Percentiles rank a stretch among this genome's conserved stretches.
These are phyloP conservation scores for Trichopria drosophilae DNA, from an alignment of 2,888 invertebrate genomes.

Conservation along the genomic window DNA sequence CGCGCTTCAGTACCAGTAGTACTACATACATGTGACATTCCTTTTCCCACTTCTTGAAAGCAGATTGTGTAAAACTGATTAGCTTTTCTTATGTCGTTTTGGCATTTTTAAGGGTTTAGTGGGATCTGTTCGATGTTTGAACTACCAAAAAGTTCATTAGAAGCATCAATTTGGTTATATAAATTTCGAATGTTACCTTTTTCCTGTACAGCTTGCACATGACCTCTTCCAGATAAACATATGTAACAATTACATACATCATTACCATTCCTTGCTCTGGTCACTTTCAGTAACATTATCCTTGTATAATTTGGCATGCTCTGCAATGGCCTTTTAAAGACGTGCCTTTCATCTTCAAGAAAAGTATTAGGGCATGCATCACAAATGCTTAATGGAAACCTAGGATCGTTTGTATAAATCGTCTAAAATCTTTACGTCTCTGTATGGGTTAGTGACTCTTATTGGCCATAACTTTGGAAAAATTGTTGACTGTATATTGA, in stretches of 20 bases:
- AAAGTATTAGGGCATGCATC: not conserved
- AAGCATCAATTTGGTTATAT: constrained; percentile 7
- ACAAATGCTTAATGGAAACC: not conserved
- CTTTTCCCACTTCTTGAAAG: constrained; percentile 11
- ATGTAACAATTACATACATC: not conserved
- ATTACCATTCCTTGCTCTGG: not conserved
- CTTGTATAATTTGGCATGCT: constrained; percentile 9
- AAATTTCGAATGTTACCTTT: constrained; percentile 1
- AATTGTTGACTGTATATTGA: constrained; percentile 25
- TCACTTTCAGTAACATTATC: not conserved
- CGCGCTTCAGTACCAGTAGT: not conserved
- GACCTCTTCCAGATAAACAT: constrained; percentile 7
- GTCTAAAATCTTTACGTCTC: too few species aligned
- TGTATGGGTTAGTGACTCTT: constrained; percentile 14
- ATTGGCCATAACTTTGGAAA: constrained; percentile 28
- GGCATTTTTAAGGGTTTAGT: not conserved
- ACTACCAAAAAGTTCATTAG: not conserved
- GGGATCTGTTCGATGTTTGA: not conserved
- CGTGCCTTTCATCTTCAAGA: not conserved
- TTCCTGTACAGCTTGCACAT: not conserved
- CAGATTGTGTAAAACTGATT: constrained; percentile 6
- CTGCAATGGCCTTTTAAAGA: constrained; percentile 2
- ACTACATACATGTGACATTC: constrained; percentile 8
- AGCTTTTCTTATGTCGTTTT: not conserved
- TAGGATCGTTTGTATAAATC: not conserved